These are phyloP conservation scores for Gymnothorax reevesii DNA, from an alignment of 2,797 vertebrate species.

Conservation along the genomic window DNA sequence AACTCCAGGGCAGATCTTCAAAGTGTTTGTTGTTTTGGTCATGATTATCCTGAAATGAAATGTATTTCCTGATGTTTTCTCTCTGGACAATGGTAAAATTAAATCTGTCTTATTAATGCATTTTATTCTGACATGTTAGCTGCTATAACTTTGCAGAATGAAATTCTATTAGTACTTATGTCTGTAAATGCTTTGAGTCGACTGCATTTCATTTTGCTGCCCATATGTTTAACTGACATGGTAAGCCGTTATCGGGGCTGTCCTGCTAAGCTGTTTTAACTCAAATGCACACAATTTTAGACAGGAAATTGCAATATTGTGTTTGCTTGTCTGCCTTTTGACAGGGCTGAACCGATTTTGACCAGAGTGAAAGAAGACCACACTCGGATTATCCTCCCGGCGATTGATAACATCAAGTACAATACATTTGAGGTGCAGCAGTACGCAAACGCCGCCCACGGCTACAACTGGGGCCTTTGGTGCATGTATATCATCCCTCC, in stretches of 20 bases:
- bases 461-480: constrained; percentile 99
- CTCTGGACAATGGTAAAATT: no score
- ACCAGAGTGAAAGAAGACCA: constrained; percentile 89
- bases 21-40: background rate
- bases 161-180: background rate
- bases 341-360: constrained; percentile 89
- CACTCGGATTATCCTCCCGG: constrained; percentile 88
- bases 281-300: background rate
- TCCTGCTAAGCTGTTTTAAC: background rate
- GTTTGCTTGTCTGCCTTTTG: constrained; percentile 30
- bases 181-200: background rate
- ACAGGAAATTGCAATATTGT: background rate
- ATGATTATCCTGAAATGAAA: background rate
- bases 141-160: background rate
- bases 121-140: background rate
- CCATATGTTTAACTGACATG: background rate
- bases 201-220: background rate
- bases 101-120: background rate
- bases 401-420: constrained; percentile 98
- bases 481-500: constrained; percentile 99
- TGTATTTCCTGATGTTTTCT: no score
- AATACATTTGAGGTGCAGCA: constrained; percentile 98
- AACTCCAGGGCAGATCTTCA: background rate
- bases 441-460: constrained; percentile 92
- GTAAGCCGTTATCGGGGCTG: background rate